Evolutionary conservation across 2,797 vertebrate genomes (phyloP).

Genomic region (Ceyx erithaca): DNA sequence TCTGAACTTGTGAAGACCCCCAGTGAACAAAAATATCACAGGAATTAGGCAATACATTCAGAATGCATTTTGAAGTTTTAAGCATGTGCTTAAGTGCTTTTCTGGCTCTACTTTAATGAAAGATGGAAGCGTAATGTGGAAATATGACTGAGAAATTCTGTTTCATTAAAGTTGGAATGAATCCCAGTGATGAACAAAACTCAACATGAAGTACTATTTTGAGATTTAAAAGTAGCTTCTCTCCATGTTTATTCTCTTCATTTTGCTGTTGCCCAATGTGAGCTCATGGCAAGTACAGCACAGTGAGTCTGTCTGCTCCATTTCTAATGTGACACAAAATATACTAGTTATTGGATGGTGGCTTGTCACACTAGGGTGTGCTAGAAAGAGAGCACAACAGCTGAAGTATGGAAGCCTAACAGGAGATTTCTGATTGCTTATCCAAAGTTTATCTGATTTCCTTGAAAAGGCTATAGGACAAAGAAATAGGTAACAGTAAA

Average conservation of each 20-base stretch:
- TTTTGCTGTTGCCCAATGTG: neutral
- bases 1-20: conserved; percentile 65
- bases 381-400: neutral
- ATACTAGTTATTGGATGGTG: neutral
- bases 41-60: conserved; percentile 66
- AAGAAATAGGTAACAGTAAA: neutral
- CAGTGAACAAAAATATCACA: conserved; percentile 64
- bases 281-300: neutral
- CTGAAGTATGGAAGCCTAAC: neutral
- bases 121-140: conserved; percentile 58
- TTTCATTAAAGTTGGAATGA: conserved; percentile 52
- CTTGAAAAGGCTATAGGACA: neutral
- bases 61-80: conserved; percentile 70
- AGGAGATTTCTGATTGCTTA: neutral
- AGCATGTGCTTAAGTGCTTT: conserved; percentile 66
- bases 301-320: neutral
- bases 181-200: conserved; percentile 14
- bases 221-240: conserved; percentile 17
- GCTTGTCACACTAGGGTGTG: neutral
- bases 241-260: neutral
- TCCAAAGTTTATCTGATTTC: neutral
- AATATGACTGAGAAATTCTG: conserved; percentile 22
- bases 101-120: conserved; percentile 61
- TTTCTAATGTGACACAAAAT: neutral
- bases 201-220: neutral